Base-by-base conservation (phyloP, 2,888 invertebrate species). In the Macroteleia sp. region DNA sequence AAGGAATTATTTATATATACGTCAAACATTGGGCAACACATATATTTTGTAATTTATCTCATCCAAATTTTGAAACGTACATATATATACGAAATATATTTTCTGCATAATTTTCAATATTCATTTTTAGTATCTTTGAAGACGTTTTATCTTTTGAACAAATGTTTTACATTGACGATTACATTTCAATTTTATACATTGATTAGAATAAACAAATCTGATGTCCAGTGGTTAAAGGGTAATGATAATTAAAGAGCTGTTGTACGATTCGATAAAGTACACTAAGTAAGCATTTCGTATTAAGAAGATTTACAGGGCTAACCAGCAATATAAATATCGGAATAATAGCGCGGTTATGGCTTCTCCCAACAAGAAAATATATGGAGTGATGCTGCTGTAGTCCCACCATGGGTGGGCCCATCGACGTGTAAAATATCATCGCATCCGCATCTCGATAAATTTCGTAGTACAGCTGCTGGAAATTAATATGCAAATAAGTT, bases 361-460 rank as follows among this genome's bases (percentile, higher is more conserved):
- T 80, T 84, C 83, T 77, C 70, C 70, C 81, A 78, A 82, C 81
- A 81, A 80, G 84, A 82, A 84, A 87, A 88, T 86, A 86, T 87
- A 89, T 87, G 87, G 86, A 88, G 88, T 88, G 87, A 88, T 85
- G 85, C 82, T 85, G 85, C 82, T 77, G 79, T 66, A 83, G 82
- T 87, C 70, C 79, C 82, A 74, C 75, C 80, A 80, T 78, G 71
- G 77, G 84, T 81, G 83, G 83, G 80, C 82, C 81, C 74, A 77
- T 75, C 82, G 79, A 76, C 85, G 85, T 83, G 87, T 88, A 88
- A 89, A 89, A 89, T 89, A 89, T 89, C 87, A 88, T 88, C 87
- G 85, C 87, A 83, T 86, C 83, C 83, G 84, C 85, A 86, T 80
- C 86, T 82, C 88, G 86, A 89, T 88, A 89, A 89, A 89, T 89